phyloP scores from a whole-genome alignment of 2,888 invertebrate species.

The Harmothoe impar region DNA sequence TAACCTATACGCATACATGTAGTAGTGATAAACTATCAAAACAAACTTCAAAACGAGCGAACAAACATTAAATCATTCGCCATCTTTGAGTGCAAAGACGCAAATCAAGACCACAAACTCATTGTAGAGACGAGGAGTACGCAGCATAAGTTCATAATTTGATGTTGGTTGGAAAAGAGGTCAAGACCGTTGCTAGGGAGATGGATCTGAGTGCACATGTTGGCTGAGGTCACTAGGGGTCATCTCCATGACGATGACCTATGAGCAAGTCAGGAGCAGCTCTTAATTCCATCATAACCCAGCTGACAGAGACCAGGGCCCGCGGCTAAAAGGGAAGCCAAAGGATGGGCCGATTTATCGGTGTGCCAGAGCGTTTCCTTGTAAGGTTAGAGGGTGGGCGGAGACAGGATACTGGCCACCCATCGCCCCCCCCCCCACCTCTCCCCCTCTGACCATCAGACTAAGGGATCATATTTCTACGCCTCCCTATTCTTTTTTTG shows the following conservation, averaged over 20 bases:
- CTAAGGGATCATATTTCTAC: no score
- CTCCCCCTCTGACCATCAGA: background rate
- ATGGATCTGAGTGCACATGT: constrained; percentile 39
- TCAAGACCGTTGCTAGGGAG: constrained; percentile 7
- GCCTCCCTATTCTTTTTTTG: no score
- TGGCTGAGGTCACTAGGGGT: background rate
- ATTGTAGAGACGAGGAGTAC: no score
- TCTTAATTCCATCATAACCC: constrained; percentile 55
- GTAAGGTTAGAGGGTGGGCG: constrained; percentile 17
- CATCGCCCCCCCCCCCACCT: background rate
- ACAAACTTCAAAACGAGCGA: no score
- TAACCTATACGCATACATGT: no score
- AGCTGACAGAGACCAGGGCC: constrained; percentile 37
- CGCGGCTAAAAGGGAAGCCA: constrained; percentile 42
- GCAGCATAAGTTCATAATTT: background rate
- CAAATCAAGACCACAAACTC: no score
- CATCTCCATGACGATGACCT: constrained; percentile 55
- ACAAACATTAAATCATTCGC: no score
- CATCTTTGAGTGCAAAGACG: no score
- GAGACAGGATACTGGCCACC: constrained; percentile 19
- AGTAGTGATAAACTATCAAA: no score
- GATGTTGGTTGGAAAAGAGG: constrained; percentile 17
- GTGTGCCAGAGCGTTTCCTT: constrained; percentile 49
- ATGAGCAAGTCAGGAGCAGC: background rate
- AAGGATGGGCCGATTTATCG: constrained; percentile 33